A percentile compares a stretch with the other conserved stretches of the same genome.
These are phyloP conservation scores for Pterobdella sp. DNA, from an alignment of 2,888 invertebrate species.

Conservation along the genomic window DNA sequence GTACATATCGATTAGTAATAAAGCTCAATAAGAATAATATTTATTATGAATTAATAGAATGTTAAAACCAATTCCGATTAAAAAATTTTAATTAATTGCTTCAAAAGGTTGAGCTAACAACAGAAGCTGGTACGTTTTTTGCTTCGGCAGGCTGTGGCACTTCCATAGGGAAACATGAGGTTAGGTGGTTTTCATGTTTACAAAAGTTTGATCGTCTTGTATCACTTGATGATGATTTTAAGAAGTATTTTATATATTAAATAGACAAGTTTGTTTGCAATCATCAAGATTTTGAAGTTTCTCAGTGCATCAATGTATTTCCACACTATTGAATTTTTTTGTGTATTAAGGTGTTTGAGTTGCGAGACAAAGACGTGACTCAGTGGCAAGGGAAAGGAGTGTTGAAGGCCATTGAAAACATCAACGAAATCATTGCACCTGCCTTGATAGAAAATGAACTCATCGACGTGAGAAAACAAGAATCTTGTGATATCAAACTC, in stretches of 20 bases:
- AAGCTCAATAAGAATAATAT: too few species aligned
- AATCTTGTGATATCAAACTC: slow-evolving; percentile 72
- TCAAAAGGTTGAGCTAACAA: slow-evolving; percentile 18
- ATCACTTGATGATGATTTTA: not conserved
- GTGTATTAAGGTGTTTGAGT: slow-evolving; percentile 76
- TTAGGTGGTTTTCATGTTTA: not conserved
- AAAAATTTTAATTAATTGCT: too few species aligned
- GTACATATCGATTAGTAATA: too few species aligned
- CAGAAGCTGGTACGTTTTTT: slow-evolving; percentile 43
- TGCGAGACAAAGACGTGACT: slow-evolving; percentile 80
- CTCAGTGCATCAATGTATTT: not conserved
- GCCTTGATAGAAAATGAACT: slow-evolving; percentile 48
- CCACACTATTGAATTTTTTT: not conserved
- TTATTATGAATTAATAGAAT: too few species aligned
- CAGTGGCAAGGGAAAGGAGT: slow-evolving; percentile 94
- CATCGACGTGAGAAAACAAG: slow-evolving; percentile 81
- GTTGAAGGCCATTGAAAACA: slow-evolving; percentile 79
- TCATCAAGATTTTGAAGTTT: not conserved
- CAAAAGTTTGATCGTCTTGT: not conserved
- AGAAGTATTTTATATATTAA: not conserved
- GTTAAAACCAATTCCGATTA: too few species aligned
- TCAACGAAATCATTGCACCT: slow-evolving; percentile 64
- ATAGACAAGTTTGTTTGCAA: not conserved
- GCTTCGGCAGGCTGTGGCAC: slow-evolving; percentile 61
- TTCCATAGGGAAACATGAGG: slow-evolving; percentile 24